phyloP scores from a whole-genome alignment of 2,888 invertebrate species.

The Leucozona laternaria region DNA sequence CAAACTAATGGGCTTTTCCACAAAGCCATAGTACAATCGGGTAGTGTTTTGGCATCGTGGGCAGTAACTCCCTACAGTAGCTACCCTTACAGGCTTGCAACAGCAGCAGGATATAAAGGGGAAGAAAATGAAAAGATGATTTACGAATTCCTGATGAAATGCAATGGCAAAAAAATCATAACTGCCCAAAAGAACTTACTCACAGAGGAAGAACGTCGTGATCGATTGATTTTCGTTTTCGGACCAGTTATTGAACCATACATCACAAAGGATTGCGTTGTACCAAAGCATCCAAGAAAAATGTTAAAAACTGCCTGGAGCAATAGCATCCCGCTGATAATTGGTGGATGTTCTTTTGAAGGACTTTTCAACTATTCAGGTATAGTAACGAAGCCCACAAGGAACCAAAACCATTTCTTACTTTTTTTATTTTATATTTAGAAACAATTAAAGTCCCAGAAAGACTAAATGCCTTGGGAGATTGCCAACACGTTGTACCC shows the following conservation, averaged over 20 bases:
- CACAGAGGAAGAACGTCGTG: slow-evolving; percentile 78
- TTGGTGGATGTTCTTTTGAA: slow-evolving; percentile 82
- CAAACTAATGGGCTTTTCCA: slow-evolving; percentile 83
- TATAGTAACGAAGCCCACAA: slow-evolving; percentile 35
- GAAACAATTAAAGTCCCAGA: slow-evolving; percentile 77
- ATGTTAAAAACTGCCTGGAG: slow-evolving; percentile 82
- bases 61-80: slow-evolving; percentile 77
- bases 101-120: slow-evolving; percentile 80
- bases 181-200: slow-evolving; percentile 79
- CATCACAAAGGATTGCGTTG: slow-evolving; percentile 80
- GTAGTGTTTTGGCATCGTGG: slow-evolving; percentile 80
- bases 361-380: slow-evolving; percentile 80
- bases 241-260: slow-evolving; percentile 82
- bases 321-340: slow-evolving; percentile 81
- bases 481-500: slow-evolving; percentile 78
- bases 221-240: slow-evolving; percentile 80
- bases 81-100: slow-evolving; percentile 80
- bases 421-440: slow-evolving; percentile 50
- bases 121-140: slow-evolving; percentile 82
- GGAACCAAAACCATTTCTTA: background rate
- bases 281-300: slow-evolving; percentile 80
- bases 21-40: slow-evolving; percentile 82
- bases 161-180: slow-evolving; percentile 80
- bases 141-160: slow-evolving; percentile 80
- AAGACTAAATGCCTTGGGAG: slow-evolving; percentile 77